Evolutionary conservation across 2,888 invertebrate species (phyloP).

Genomic region (Pyrocoelia pectoralis): DNA sequence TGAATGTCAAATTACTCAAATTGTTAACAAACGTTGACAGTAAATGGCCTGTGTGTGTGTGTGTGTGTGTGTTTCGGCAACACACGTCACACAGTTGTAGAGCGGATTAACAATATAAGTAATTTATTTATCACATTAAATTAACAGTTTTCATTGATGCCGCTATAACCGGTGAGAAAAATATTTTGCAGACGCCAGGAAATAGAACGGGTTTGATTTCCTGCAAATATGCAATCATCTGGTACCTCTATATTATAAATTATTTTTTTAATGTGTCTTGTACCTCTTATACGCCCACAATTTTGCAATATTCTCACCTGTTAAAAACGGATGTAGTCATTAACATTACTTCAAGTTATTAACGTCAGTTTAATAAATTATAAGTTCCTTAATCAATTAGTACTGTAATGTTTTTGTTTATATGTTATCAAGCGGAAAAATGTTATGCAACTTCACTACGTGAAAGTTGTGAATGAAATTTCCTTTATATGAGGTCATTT

Average conservation of each 20-base stretch:
- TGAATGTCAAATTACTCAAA: too few relatives aligned
- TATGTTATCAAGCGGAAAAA: neutral
- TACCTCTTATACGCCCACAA: slow-evolving; percentile 15
- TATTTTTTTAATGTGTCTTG: neutral
- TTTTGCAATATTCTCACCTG: slow-evolving; percentile 12
- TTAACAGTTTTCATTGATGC: neutral
- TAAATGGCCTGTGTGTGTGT: neutral
- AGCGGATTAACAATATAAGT: too few relatives aligned
- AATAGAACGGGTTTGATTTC: slow-evolving; percentile 22
- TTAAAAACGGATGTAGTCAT: slow-evolving; percentile 7
- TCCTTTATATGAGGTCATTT: neutral
- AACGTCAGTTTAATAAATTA: neutral
- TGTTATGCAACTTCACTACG: neutral
- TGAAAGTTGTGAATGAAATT: slow-evolving; percentile 1
- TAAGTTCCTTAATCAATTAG: neutral
- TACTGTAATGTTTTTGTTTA: neutral
- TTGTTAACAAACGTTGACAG: too few relatives aligned
- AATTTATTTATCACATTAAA: neutral
- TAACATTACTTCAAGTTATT: slow-evolving; percentile 3
- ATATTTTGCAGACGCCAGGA: slow-evolving; percentile 23
- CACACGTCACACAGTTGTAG: neutral
- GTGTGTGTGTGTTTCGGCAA: neutral
- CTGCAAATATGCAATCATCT: slow-evolving; percentile 8
- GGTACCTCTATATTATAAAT: slow-evolving; percentile 3
- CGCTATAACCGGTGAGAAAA: neutral